Evolutionary conservation across 2,113 vertebrate genomes (phyloP), one percentile per base, ranked within the genome.

Genomic region (Melanerpes formicivorus): DNA sequence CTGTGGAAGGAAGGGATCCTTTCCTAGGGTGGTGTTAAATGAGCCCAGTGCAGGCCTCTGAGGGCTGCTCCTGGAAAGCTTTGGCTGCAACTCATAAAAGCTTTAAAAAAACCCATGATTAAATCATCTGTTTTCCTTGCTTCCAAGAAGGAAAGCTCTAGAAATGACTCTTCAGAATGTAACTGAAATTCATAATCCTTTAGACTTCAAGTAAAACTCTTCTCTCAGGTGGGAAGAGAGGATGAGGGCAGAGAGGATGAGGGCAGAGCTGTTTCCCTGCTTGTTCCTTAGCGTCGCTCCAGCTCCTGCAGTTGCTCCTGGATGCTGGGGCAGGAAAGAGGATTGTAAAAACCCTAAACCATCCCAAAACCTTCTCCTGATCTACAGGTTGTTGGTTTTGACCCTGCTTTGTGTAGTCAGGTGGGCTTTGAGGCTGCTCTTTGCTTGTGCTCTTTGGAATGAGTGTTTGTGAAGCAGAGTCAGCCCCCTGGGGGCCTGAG

Each of bases 401-500:
- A 67, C 9, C 0, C 46, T 56, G 6, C 46, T 44, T 65, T 34
- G 11, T 32, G 11, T 67, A 46, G 32, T 58, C 18, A 1, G 4
- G 10, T 76, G 18, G 7, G 56, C 76, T 75, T 58, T 58, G 32
- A 84, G 54, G 40, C 10, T 52, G 6, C 11, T 65, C 11, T 54
- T 54, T 30, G 56, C 25, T 73, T 73, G 23, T 54, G 46, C 18
- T 50, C 15, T 55, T 71, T 48, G 65, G 42, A 69, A 19, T 2
- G 1, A 13, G 3, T 40, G 21, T 48, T 78, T 85, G 29, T 88
- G 81, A 70, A 89, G 25, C 50, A 60, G 27, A 63, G 22, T 29
- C 29, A 11, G 1, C 0, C 42, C 13, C 37, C 0, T 67, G 37
- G 21, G 27, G 50, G 5, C 14, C 27, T 23, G 0, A 8, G 73